phyloP scores from a whole-genome alignment of 2,888 invertebrate species.

The Limnephilus rhombicus region DNA sequence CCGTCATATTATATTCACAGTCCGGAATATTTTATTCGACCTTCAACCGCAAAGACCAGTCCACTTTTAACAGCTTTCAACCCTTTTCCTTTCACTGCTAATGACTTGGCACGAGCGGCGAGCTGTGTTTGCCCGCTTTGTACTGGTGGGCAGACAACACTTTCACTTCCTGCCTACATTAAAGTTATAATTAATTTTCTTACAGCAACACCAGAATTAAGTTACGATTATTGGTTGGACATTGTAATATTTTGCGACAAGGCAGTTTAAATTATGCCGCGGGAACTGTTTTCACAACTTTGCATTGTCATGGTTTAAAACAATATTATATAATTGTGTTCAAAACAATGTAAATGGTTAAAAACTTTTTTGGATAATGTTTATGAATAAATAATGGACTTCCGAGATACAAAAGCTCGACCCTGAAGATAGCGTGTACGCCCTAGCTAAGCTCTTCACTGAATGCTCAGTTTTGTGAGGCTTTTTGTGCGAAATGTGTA shows the following conservation, averaged over 20 bases:
- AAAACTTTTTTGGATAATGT: too few species aligned
- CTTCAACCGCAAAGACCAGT: constrained; percentile 30
- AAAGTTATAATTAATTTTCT: not conserved
- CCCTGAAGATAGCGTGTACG: too few species aligned
- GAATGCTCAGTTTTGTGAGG: too few species aligned
- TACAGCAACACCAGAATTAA: not conserved
- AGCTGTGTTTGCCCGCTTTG: constrained; percentile 6
- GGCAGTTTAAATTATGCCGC: not conserved
- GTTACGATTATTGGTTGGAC: not conserved
- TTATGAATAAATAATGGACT: too few species aligned
- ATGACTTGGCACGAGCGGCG: constrained; percentile 27
- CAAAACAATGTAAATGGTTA: too few species aligned
- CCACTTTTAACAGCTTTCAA: constrained; percentile 40
- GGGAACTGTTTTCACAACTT: not conserved
- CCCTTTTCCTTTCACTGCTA: constrained; percentile 36
- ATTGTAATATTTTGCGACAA: not conserved
- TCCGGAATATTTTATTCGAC: constrained; percentile 24
- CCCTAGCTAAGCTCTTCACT: too few species aligned
- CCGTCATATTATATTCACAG: constrained; percentile 28
- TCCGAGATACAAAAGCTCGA: too few species aligned
- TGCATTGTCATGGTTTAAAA: too few species aligned
- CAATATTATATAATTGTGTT: too few species aligned
- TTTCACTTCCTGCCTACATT: not conserved
- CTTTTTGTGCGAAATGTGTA: too few species aligned
- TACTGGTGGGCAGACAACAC: not conserved